Evolutionary conservation across 2,888 invertebrate species (phyloP).

Genomic region (Diplazon laetatorius): DNA sequence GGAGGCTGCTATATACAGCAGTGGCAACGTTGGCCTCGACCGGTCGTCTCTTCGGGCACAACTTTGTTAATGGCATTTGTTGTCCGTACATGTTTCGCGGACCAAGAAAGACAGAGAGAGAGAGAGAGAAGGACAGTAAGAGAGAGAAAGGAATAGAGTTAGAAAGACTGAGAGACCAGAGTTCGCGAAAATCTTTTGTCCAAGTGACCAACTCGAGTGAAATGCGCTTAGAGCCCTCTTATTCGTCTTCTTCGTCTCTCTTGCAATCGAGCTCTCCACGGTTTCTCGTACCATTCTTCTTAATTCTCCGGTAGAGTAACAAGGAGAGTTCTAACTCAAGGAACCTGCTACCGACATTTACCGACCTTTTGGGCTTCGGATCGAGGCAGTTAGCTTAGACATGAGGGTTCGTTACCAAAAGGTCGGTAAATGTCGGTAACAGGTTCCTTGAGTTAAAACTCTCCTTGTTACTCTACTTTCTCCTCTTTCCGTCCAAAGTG

Average conservation of each 20-base stretch:
- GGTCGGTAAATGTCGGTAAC: too few species aligned
- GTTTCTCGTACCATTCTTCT: background rate
- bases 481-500: background rate
- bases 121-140: too few species aligned
- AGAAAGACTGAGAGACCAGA: constrained; percentile 4
- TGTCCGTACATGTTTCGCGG: constrained; percentile 63
- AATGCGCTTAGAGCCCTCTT: constrained; percentile 34
- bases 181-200: constrained; percentile 59
- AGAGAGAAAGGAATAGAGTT: constrained; percentile 4
- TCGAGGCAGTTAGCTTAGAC: too few species aligned
- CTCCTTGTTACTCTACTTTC: constrained; percentile 12
- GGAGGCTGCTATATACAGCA: constrained; percentile 10
- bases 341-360: too few species aligned
- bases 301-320: too few species aligned
- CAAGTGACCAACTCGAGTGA: constrained; percentile 63
- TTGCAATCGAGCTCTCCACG: constrained; percentile 5
- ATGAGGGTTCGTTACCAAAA: too few species aligned
- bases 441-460: background rate
- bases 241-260: constrained; percentile 19
- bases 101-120: constrained; percentile 7
- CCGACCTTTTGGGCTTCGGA: too few species aligned
- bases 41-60: constrained; percentile 53
- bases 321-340: too few species aligned
- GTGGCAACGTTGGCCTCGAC: background rate
- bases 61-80: constrained; percentile 74